Base-by-base conservation (phyloP, 2,113 vertebrate species). In the Xiphorhynchus elegans region DNA sequence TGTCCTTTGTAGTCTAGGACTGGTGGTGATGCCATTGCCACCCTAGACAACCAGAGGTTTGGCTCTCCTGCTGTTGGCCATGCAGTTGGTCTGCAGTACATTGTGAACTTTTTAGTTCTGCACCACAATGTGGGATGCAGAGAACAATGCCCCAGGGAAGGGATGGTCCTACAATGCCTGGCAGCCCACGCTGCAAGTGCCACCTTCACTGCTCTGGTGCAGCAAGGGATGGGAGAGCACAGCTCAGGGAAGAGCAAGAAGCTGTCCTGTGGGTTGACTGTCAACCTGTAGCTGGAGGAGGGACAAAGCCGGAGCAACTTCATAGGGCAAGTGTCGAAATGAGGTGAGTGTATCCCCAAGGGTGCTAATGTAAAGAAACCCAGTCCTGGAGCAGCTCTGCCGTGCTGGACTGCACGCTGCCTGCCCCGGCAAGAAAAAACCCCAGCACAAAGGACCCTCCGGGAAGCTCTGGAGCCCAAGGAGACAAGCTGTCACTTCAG, bases 361-460 rank as follows among this genome's bases (percentile, higher is more conserved):
- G 52, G 47, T 52, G 47, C 46, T 46, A 33, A 19, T 0, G 1
- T 13, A 8, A 77, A 81, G 80, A 40, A 44, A 39, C 13, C 12
- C 28, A 39, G 18, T 13, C 28, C 23, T 0, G 0, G 10, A 42
- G 50, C 53, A 29, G 69, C 1, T 0, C 29, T 10, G 53, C 10
- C 0, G 17, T 35, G 78, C 68, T 13, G 68, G 29, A 17, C n/a
- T 31, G 50, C 4, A 2, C 33, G 2, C 67, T 42, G 73, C 49
- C 59, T 26, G 72, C 58, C 35, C 56, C 50, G 1, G 56, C 46
- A 28, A 68, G 68, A 49, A 81, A 77, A 81, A 5, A 4, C 88
- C 72, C 18, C 40, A 3, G 40, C 73, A 62, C 80, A 87, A 84
- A 78, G 72, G 80, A 37, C 53, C 23, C 60, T 86, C 19, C 0